Percentiles rank a stretch among this genome's conserved stretches.
phyloP scores from a whole-genome alignment of 2,888 invertebrate genomes.

The Drosophila pseudotakahashii region DNA sequence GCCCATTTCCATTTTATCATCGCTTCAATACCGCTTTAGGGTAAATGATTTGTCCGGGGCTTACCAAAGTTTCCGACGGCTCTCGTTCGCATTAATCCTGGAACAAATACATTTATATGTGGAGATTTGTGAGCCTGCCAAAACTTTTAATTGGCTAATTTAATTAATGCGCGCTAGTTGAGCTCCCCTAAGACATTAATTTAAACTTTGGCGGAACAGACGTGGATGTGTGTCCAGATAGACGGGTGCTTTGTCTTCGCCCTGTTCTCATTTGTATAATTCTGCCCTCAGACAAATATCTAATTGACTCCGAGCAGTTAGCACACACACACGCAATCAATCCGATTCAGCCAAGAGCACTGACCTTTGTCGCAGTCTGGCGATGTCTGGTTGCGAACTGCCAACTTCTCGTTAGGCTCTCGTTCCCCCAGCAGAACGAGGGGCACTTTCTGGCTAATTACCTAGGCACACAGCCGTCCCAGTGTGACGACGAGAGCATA shows the following conservation, averaged over 20 bases:
- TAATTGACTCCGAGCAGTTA: slow-evolving; percentile 28
- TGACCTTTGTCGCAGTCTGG: slow-evolving; percentile 48
- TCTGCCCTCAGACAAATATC: slow-evolving; percentile 22
- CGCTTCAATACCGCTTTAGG: slow-evolving; percentile 5
- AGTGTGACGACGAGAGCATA: slow-evolving; percentile 4
- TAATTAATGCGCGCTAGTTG: slow-evolving; percentile 44
- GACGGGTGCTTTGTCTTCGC: not conserved
- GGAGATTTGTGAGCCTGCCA: slow-evolving; percentile 4
- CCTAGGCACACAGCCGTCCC: slow-evolving; percentile 23
- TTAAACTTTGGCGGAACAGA: slow-evolving; percentile 19
- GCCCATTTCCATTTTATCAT: slow-evolving; percentile 9
- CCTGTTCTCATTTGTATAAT: not conserved
- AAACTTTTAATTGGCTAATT: slow-evolving; percentile 52
- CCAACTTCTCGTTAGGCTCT: slow-evolving; percentile 4
- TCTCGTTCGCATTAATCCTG: slow-evolving; percentile 11
- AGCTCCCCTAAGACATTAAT: slow-evolving; percentile 21
- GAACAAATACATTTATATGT: slow-evolving; percentile 24
- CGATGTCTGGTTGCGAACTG: slow-evolving; percentile 43
- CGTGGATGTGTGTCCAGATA: slow-evolving; percentile 17
- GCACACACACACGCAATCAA: slow-evolving; percentile 33
- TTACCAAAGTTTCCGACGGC: slow-evolving; percentile 35
- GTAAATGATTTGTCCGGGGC: slow-evolving; percentile 8
- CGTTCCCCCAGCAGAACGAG: slow-evolving; percentile 13
- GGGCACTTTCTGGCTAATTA: slow-evolving; percentile 63
- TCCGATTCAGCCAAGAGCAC: slow-evolving; percentile 46